Base-by-base conservation (phyloP, 2,797 vertebrate genomes). In the Diceros bicornis region DNA sequence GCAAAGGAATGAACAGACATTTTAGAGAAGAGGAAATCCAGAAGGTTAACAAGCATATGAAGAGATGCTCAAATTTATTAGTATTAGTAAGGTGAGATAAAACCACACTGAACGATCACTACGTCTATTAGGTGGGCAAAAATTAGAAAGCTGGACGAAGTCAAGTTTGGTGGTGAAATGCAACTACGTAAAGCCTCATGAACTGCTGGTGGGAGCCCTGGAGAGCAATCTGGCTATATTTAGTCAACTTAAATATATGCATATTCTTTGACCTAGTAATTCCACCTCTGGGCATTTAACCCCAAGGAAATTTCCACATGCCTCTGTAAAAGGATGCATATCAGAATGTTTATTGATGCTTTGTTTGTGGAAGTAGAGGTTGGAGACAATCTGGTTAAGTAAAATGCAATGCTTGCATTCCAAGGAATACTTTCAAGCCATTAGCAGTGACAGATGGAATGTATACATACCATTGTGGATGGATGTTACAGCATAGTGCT, bases 301-400 rank as follows among this genome's bases (percentile, higher is more conserved):
- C 27, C 86, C 32, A 64, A 82, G 55, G 41, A 66, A 61, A 92
- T 69, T 72, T 85, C 89, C 66, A 69, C 44, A 64, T 64, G 32
- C 10, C 10, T 85, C 85, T 89, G 66, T 50, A 66, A 81, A 82
- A 69, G 13, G n/a, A 50, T 55, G 55, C 44, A 17, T 50, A 25
- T 69, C 18, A 50, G 61, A 89, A 92, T 89, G 59, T 64, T 94
- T 69, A 74, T 17, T 29, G 55, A 62, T 82, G 52, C 20, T 85
- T 95, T 85, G 59, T 90, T 79, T 88, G 64, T 92, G 79, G 52
- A 84, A 20, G 68, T 71, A 81, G 77, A 95, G 75, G 37, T 44
- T 72, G n/a, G 69, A 85, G 29, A 55, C 41, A 94, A 57, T 52
- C 59, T 89, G 32, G 72, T 69, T 96, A 52, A 59, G 77, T 89